phyloP scores from a whole-genome alignment of 92 coral and sea anemone species.

The Epizoanthus illoricatus region DNA sequence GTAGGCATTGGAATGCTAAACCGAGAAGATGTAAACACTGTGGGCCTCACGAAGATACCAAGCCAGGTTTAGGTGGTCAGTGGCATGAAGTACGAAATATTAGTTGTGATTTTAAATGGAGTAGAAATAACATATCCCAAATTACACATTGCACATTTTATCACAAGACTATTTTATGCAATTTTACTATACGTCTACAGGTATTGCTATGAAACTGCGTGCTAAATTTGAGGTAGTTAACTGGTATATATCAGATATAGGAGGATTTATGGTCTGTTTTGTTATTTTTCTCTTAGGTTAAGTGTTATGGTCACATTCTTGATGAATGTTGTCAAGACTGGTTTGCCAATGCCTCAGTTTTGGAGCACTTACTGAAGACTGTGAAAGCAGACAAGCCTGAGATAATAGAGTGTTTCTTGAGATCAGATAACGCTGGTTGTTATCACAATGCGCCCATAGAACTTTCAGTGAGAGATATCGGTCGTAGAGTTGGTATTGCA shows the following conservation, averaged over 20 bases:
- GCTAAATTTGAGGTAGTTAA: background rate
- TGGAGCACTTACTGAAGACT: background rate
- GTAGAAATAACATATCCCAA: too few species aligned
- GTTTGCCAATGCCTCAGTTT: conserved; percentile 6
- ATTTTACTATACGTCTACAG: too few species aligned
- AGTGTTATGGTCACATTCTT: background rate
- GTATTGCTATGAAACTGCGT: too few species aligned
- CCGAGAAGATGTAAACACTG: too few species aligned
- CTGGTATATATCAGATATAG: background rate
- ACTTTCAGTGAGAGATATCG: conserved; percentile 1
- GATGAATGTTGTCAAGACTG: conserved; percentile 21
- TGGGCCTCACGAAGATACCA: too few species aligned
- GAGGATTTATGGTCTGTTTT: background rate
- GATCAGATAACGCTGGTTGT: conserved; percentile 28
- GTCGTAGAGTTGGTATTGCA: background rate
- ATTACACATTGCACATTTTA: too few species aligned
- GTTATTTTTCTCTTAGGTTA: background rate
- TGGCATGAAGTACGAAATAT: too few species aligned
- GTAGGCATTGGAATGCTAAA: too few species aligned
- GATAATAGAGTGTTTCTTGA: background rate
- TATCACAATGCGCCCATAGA: conserved; percentile 8
- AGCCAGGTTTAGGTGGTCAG: too few species aligned
- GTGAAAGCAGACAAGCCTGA: conserved; percentile 1
- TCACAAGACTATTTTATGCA: too few species aligned
- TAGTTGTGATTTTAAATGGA: too few species aligned